A percentile compares a stretch with the other conserved stretches of the same genome.
Evolutionary conservation across 2,797 vertebrate genomes (phyloP).

Genomic region (Varecia variegata): DNA sequence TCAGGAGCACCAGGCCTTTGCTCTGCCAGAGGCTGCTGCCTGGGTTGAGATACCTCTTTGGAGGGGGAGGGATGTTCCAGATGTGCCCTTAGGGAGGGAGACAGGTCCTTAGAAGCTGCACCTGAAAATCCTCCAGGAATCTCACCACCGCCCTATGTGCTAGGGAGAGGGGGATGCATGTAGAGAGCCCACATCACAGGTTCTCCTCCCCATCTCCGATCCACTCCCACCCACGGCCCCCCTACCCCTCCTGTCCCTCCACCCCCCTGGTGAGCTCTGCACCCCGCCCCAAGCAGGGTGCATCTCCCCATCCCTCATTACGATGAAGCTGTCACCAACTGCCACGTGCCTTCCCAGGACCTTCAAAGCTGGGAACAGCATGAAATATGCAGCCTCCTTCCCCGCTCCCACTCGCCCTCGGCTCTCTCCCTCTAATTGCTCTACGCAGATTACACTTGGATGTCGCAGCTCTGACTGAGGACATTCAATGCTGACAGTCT

Average conservation of each 20-base stretch:
- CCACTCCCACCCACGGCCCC: rapidly evolving
- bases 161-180: neutral
- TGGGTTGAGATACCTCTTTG: neutral
- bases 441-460: conserved; percentile 74
- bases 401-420: conserved; percentile 60
- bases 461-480: conserved; percentile 64
- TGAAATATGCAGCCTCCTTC: conserved; percentile 78
- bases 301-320: conserved; percentile 58
- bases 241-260: neutral
- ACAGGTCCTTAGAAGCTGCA: neutral
- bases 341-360: conserved; percentile 62
- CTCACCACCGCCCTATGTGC: neutral
- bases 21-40: neutral
- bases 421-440: conserved; percentile 78
- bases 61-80: neutral
- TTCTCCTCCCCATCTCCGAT: neutral
- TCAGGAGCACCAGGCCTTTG: neutral
- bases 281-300: rapidly evolving
- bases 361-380: conserved; percentile 75
- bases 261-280: neutral
- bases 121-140: neutral
- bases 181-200: neutral
- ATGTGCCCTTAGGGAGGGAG: neutral
- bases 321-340: conserved; percentile 75
- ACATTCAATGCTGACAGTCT: conserved; percentile 57